Evolutionary conservation across 2,888 invertebrate genomes (phyloP).

Genomic region (Hirtodrosophila alboralis): DNA sequence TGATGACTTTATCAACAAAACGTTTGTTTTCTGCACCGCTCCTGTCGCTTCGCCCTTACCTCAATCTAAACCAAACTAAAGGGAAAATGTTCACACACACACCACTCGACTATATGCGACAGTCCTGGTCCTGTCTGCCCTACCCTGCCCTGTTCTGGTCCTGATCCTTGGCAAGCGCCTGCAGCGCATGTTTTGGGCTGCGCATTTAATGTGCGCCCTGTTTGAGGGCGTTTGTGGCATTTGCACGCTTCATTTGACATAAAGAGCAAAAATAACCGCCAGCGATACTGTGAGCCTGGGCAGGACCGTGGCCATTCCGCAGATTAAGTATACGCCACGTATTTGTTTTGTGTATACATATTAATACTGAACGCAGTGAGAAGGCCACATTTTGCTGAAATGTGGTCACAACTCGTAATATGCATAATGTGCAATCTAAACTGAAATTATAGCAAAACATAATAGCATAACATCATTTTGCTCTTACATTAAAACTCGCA

Average conservation of each 20-base stretch:
- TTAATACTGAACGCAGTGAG: slow-evolving; percentile 9
- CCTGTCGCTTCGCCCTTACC: slow-evolving; percentile 50
- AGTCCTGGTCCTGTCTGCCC: slow-evolving; percentile 1
- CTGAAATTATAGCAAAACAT: slow-evolving; percentile 34
- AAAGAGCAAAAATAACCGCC: slow-evolving; percentile 75
- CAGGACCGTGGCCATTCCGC: slow-evolving; percentile 28
- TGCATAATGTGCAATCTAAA: slow-evolving; percentile 53
- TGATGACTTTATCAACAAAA: slow-evolving; percentile 70
- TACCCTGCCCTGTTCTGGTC: slow-evolving; percentile 4
- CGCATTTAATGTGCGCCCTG: slow-evolving; percentile 68
- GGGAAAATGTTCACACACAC: slow-evolving; percentile 2
- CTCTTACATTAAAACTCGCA: slow-evolving; percentile 18
- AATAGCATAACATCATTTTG: slow-evolving; percentile 33
- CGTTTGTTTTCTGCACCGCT: slow-evolving; percentile 28
- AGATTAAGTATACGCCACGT: slow-evolving; percentile 71
- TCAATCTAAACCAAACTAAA: slow-evolving; percentile 11
- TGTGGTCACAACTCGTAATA: slow-evolving; percentile 34
- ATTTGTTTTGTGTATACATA: slow-evolving; percentile 57
- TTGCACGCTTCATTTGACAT: slow-evolving; percentile 79
- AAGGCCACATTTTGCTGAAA: slow-evolving; percentile 11
- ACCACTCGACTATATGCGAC: slow-evolving; percentile 5
- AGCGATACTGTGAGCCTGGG: slow-evolving; percentile 40
- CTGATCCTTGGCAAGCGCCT: slow-evolving; percentile 45
- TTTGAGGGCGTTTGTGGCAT: slow-evolving; percentile 69
- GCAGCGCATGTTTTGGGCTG: slow-evolving; percentile 67